These are phyloP conservation scores for Drosophila quasianomalipes DNA, from an alignment of 2,888 invertebrate genomes.

Conservation along the genomic window DNA sequence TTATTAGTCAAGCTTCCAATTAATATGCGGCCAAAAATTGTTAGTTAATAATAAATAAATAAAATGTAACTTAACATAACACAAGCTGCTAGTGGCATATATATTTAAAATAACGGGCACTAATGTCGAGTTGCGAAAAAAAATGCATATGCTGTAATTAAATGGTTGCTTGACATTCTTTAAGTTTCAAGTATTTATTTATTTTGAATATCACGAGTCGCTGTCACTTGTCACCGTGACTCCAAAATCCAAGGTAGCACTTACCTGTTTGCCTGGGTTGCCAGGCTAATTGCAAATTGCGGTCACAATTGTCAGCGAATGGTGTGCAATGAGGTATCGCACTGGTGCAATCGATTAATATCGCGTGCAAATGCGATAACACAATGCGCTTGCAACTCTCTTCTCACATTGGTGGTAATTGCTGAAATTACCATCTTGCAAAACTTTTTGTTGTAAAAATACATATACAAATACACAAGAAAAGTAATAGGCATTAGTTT, in stretches of 20 bases:
- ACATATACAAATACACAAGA: constrained; percentile 66
- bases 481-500: constrained; percentile 75
- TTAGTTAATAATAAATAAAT: constrained; percentile 29
- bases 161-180: not conserved
- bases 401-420: constrained; percentile 74
- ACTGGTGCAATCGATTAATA: constrained; percentile 23
- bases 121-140: not conserved
- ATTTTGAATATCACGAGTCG: constrained; percentile 13
- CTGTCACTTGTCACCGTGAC: constrained; percentile 13
- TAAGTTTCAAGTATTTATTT: not conserved
- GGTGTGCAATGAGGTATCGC: constrained; percentile 12
- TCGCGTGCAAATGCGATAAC: constrained; percentile 52
- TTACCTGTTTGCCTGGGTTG: constrained; percentile 1
- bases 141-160: not conserved
- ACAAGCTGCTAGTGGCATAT: not conserved
- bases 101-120: not conserved
- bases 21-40: constrained; percentile 29
- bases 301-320: constrained; percentile 2
- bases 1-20: constrained; percentile 62
- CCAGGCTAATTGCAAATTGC: not conserved
- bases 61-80: constrained; percentile 22
- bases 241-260: not conserved
- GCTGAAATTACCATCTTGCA: constrained; percentile 78
- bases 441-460: constrained; percentile 81
- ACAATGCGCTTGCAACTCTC: constrained; percentile 60